Evolutionary conservation across 92 coral and sea anemone genomes (phyloP), one percentile per base, ranked within the genome.

Genomic region (Palythoa caribaeorum): DNA sequence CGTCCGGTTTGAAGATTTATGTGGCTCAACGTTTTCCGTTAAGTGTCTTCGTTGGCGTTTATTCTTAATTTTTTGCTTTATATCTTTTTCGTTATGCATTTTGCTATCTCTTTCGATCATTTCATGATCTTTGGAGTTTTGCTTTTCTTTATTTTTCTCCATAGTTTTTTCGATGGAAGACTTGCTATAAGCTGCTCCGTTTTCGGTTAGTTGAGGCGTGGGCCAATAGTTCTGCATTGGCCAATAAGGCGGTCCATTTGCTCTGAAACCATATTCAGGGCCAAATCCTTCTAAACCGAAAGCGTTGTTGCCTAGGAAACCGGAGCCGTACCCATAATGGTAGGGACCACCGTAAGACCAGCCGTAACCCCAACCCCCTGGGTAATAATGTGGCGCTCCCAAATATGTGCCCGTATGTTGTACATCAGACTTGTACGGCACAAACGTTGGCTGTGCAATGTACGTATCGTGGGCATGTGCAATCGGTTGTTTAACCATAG

Each of bases 331-430:
- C 3, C 89, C 73, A 86, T 40, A n/a, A 37, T 40, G 54, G 15
- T 9, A 59, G 4, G 83, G 74, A 48, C 47, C 10, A 59, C 86
- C 66, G 37, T 86, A 75, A 13, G 86, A 10, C 71, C 72, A 90
- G 2, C 94, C 98, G 51, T 73, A 93, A 40, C 93, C 92, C 99
- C 94, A 95, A 14, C 93, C 94, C 36, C 95, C 96, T 2, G 93
- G 88, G 79, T 86, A 97, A 88, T 89, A 93, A 77, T 93, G 96
- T 1, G 98, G 98, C 21, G 98, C 96, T 14, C 98, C 98, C 15
- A 89, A 69, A 79, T 95, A 95, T 11, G 93, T 91, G 17, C 92
- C 78, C 1, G 85, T 89, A 38, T 92, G 94, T 3, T 90, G 94
- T 40, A 92, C 38, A 0, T 86, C 91, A 1, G 98, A 93, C 59